phyloP scores from a whole-genome alignment of 2,797 vertebrate genomes.

The Chelidonichthys spinosus region DNA sequence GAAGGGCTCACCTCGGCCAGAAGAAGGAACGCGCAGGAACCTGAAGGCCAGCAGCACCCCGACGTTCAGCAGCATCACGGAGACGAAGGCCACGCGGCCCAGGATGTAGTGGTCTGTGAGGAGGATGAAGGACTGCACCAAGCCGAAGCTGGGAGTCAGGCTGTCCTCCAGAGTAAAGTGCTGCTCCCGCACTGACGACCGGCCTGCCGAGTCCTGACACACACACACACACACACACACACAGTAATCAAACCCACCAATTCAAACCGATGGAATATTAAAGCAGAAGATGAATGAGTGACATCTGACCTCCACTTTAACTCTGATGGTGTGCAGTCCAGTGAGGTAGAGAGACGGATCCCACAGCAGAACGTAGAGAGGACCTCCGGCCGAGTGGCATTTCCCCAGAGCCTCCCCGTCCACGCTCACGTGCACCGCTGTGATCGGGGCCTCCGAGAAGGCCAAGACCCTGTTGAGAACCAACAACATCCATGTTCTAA shows the following conservation, averaged over 20 bases:
- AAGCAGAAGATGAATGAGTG: neutral
- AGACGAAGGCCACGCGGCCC: slow-evolving; percentile 86
- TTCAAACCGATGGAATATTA: slow-evolving; percentile 28
- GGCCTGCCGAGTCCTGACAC: slow-evolving; percentile 89
- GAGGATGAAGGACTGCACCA: slow-evolving; percentile 92
- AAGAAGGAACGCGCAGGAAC: slow-evolving; percentile 77
- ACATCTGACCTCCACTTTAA: slow-evolving; percentile 89
- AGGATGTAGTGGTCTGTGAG: slow-evolving; percentile 91
- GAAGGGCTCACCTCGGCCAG: slow-evolving; percentile 85
- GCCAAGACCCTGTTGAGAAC: slow-evolving; percentile 87
- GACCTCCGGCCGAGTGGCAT: slow-evolving; percentile 86
- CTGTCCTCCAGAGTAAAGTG: slow-evolving; percentile 89
- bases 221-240: neutral
- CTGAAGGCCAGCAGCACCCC: slow-evolving; percentile 87
- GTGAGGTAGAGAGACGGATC: slow-evolving; percentile 87
- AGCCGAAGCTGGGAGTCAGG: slow-evolving; percentile 87
- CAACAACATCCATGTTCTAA: neutral
- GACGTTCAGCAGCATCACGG: slow-evolving; percentile 86
- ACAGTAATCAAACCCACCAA: slow-evolving; percentile 19
- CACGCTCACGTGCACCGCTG: slow-evolving; percentile 87
- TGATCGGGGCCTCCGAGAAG: slow-evolving; percentile 91
- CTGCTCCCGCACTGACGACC: slow-evolving; percentile 83
- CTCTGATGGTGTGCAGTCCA: slow-evolving; percentile 90
- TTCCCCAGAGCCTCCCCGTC: slow-evolving; percentile 87
- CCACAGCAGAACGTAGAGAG: slow-evolving; percentile 92